phyloP scores from a whole-genome alignment of 2,888 invertebrate genomes.

The Zaprionus obscuricornis region DNA sequence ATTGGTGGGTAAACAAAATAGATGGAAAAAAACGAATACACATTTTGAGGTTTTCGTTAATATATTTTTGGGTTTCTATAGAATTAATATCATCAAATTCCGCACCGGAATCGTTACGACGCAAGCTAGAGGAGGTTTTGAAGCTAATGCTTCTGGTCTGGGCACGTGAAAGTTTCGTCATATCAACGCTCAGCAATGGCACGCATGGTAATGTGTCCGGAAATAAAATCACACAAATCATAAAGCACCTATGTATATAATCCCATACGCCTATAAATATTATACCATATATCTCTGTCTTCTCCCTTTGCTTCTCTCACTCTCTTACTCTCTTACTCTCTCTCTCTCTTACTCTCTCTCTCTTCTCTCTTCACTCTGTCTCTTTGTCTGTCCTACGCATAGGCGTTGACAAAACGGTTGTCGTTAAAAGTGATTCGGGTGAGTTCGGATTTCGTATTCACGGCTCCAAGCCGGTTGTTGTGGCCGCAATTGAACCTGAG shows the following conservation, averaged over 20 bases:
- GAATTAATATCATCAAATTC: slow-evolving; percentile 80
- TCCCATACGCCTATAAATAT: neutral
- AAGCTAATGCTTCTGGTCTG: slow-evolving; percentile 92
- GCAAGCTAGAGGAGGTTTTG: slow-evolving; percentile 90
- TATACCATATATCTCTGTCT: too few species aligned
- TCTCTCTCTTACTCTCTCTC: neutral
- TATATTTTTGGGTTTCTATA: slow-evolving; percentile 32
- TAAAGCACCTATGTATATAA: slow-evolving; percentile 8
- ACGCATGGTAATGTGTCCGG: slow-evolving; percentile 84
- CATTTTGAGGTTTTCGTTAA: neutral
- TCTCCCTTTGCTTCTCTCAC: too few species aligned
- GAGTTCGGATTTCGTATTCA: slow-evolving; percentile 98
- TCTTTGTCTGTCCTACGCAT: neutral
- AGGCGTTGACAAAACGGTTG: slow-evolving; percentile 95
- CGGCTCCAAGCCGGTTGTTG: slow-evolving; percentile 97
- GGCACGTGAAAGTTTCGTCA: slow-evolving; percentile 90
- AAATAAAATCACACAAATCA: slow-evolving; percentile 82
- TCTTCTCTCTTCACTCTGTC: too few species aligned
- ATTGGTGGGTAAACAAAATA: slow-evolving; percentile 71
- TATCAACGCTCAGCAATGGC: slow-evolving; percentile 86
- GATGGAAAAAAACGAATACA: too few species aligned
- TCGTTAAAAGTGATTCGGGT: slow-evolving; percentile 91
- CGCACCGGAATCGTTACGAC: slow-evolving; percentile 84
- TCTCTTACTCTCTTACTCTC: too few species aligned
- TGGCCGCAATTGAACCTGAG: slow-evolving; percentile 96